Base-by-base conservation (phyloP, 2,113 vertebrate species). In the Oncorhynchus clarkii region DNA sequence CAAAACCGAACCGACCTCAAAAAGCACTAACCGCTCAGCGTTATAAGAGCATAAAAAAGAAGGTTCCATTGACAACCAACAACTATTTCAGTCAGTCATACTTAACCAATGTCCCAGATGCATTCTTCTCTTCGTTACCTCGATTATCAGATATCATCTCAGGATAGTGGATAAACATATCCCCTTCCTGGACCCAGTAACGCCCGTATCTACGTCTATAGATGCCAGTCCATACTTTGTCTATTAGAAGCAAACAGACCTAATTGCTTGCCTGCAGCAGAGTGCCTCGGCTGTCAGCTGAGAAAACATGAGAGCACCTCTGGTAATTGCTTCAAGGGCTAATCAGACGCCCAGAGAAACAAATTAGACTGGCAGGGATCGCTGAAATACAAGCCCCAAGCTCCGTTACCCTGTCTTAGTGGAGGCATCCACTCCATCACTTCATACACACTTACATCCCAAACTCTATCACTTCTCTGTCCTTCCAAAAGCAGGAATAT, bases 301-400 rank as follows among this genome's bases (percentile, higher is more conserved):
- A 89, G 80, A 86, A 90, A 90, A 90, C 89, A 90, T 78, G 49
- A 82, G 82, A 81, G 86, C 78, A 45, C 71, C 74, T 71, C 75
- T 81, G 74, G 59, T 88, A 88, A 89, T 90, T 66, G 29, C 79
- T 76, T 81, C 70, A 80, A 75, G 68, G 71, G 51, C 81, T 86
- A 80, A 89, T 89, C 83, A 89, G 82, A 84, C 20, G 49, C 70
- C 67, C 29, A 34, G 27, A 86, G 83, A 84, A 75, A 83, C 77
- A 78, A 80, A 85, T 88, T 82, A 80, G 72, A 83, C 74, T 69
- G 82, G 84, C 78, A 85, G 60, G 77, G 83, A 87, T 87, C 79
- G 86, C 72, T 72, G 81, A 79, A 77, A 89, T 87, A 76, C 71
- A 82, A 62, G 29, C 39, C 60, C 60, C 76, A 81, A 71, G 51